A percentile compares a stretch with the other conserved stretches of the same genome.
Evolutionary conservation across 2,113 vertebrate genomes (phyloP).

Genomic region (Hippocampus barbouri): DNA sequence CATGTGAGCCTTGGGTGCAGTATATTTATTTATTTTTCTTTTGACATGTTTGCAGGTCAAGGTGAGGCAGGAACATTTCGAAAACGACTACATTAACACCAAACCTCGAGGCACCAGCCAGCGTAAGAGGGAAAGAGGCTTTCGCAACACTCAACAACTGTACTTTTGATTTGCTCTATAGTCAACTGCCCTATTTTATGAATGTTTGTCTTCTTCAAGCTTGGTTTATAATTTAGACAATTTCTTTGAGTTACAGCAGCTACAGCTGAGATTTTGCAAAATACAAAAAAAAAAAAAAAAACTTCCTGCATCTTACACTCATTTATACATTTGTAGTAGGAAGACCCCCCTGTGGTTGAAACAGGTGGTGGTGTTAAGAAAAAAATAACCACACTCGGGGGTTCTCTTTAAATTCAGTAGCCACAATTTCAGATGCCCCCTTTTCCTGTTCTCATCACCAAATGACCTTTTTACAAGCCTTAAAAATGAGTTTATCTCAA

Average conservation of each 20-base stretch:
- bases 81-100: constrained; percentile 61
- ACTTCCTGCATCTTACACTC: not conserved
- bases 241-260: not conserved
- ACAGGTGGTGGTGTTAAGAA: constrained; percentile 12
- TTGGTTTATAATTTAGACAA: not conserved
- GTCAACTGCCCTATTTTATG: not conserved
- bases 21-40: too few relatives aligned
- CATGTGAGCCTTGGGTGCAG: too few relatives aligned
- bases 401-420: not conserved
- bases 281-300: not conserved
- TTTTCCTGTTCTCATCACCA: too few relatives aligned
- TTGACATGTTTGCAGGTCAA: constrained; percentile 30
- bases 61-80: constrained; percentile 13
- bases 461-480: too few relatives aligned
- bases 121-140: constrained; percentile 24
- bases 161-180: constrained; percentile 28
- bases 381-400: constrained; percentile 43
- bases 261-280: constrained; percentile 6
- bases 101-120: constrained; percentile 23
- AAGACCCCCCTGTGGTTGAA: constrained; percentile 32
- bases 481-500: too few relatives aligned
- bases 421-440: not conserved
- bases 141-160: constrained; percentile 25
- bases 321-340: too few relatives aligned
- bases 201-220: not conserved